Base-by-base conservation (phyloP, 2,113 vertebrate species). In the Paramormyrops kingsleyae region DNA sequence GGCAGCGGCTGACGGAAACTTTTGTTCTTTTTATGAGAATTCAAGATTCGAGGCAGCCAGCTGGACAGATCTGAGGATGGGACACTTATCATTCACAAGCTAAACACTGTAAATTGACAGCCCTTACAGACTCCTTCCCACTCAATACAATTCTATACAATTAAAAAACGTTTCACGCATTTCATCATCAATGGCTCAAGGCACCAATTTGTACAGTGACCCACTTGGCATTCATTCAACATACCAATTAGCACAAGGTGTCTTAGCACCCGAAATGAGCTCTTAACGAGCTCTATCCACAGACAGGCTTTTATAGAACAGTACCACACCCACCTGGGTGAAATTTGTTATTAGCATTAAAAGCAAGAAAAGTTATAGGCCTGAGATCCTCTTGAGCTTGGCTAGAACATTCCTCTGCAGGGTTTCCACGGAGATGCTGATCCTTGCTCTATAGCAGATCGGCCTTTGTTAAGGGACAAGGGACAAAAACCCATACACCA, bases 171-270 rank as follows among this genome's bases (percentile, higher is more conserved):
- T 19, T 39, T 44, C 77, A 42, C 35, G n/a, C 17, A 31, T 83
- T 83, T 21, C n/a, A 42, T 80, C 44, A 84, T 47, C 39, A 84
- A 46, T 24, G 83, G 83, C 83, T 84, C 39, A 84, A 84, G 83
- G 83, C 42, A 84, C 83, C 39, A n/a, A 84, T 46, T 84, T n/a
- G 39, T 84, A 42, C 83, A 84, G 83, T 47, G 83, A 84, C 44
- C 83, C 35, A 42, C 44, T 46, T 84, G 39, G 39, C 42, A 46
- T 47, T 84, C 83, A 84, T 39, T 84, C 83, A 46, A 42, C 83
- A 47, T 84, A 47, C 19, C 83, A 84, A 84, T 47, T 84, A 47
- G 44, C 83, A 47, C 83, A 21, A 46, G 8, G 21, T 84, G 83
- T 19, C 42, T 42, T 19, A 42, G 39, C 83, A 84, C 83, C 83